Percentiles rank a stretch among this genome's conserved stretches.
phyloP scores from a whole-genome alignment of 2,888 invertebrate species.

The Epinotia nisella region DNA sequence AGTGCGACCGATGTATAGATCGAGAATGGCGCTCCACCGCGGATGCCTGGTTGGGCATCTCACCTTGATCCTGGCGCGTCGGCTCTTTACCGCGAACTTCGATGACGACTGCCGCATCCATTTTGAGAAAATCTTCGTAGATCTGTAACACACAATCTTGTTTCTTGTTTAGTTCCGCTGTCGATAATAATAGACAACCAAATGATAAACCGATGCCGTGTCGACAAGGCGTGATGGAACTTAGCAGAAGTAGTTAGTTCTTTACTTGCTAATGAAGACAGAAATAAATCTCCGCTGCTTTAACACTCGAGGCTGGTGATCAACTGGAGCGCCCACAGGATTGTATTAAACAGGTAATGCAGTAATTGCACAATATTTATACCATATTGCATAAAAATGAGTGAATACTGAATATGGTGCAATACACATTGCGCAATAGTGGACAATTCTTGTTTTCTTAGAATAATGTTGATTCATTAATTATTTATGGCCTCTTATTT shows the following conservation, averaged over 20 bases:
- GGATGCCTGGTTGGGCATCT: slow-evolving; percentile 2
- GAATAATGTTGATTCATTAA: not conserved
- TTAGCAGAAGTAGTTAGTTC: not conserved
- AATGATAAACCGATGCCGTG: not conserved
- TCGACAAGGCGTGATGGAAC: not conserved
- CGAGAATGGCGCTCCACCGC: not conserved
- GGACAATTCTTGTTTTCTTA: not conserved
- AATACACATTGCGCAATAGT: slow-evolving; percentile 39
- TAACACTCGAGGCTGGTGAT: not conserved
- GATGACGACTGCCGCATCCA: slow-evolving; percentile 24
- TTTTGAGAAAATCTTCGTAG: slow-evolving; percentile 1
- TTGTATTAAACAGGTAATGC: slow-evolving; percentile 22
- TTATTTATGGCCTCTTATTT: too few relatives aligned
- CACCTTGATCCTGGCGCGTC: slow-evolving; percentile 28
- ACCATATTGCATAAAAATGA: slow-evolving; percentile 42
- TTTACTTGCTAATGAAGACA: not conserved
- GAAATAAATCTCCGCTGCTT: not conserved
- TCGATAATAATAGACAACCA: not conserved
- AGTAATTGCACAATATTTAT: slow-evolving; percentile 44
- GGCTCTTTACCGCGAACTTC: slow-evolving; percentile 14
- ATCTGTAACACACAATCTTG: slow-evolving; percentile 28
- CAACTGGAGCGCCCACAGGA: not conserved
- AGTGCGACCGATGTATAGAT: slow-evolving; percentile 13
- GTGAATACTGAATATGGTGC: slow-evolving; percentile 44
- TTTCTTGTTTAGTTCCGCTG: not conserved